Evolutionary conservation across 1,140 invertebrate genomes (phyloP).

Genomic region (Pseudomyrmex gracilis): DNA sequence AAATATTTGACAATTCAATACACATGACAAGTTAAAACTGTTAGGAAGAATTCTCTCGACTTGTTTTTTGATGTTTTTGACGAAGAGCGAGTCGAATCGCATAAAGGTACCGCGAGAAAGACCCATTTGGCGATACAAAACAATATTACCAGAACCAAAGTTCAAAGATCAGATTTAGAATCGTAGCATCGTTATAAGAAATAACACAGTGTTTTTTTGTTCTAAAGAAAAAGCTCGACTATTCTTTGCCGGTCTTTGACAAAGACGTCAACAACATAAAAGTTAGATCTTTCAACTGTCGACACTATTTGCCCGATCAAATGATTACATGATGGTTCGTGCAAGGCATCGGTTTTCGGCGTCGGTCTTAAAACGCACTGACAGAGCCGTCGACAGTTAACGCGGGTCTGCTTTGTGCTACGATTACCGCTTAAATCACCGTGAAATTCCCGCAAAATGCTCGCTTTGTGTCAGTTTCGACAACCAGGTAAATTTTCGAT

Average conservation of each 20-base stretch:
- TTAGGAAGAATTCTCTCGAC: too few species aligned
- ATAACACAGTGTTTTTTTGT: conserved; percentile 69
- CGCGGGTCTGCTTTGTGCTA: conserved; percentile 77
- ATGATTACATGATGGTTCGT: conserved; percentile 76
- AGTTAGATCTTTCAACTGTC: conserved; percentile 52
- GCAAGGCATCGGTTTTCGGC: conserved; percentile 37
- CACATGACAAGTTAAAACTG: too few species aligned
- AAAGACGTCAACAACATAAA: conserved; percentile 61
- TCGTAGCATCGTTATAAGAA: conserved; percentile 74
- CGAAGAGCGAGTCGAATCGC: not conserved
- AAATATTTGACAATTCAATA: too few species aligned
- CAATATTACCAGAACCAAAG: conserved; percentile 9
- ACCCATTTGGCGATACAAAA: not conserved
- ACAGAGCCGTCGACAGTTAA: conserved; percentile 64
- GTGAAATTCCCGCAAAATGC: conserved; percentile 82
- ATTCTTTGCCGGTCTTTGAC: conserved; percentile 60
- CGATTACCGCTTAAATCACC: conserved; percentile 83
- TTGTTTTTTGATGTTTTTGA: not conserved
- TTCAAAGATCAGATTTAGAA: conserved; percentile 57
- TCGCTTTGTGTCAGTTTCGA: conserved; percentile 74
- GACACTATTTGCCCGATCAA: conserved; percentile 75
- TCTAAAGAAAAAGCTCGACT: not conserved
- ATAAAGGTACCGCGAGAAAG: not conserved
- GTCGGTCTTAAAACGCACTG: conserved; percentile 70
- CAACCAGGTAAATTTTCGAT: conserved; percentile 62